Conservation (phyloP, 2,888 invertebrate genomes). For the Plebejus anna region DNA sequence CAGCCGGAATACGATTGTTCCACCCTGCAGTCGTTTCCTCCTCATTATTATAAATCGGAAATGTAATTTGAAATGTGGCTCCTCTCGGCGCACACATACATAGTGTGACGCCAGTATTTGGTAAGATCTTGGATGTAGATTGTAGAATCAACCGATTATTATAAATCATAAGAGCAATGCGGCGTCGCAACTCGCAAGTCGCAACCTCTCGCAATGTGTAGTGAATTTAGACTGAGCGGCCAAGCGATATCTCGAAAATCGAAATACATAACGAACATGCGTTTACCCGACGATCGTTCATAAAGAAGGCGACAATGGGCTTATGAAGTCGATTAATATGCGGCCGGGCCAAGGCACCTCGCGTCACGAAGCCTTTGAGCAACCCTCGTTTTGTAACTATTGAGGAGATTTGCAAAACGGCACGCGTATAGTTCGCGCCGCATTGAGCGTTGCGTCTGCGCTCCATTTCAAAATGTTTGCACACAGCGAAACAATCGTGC, state of each 20-base stretch:
- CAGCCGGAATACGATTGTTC: slow-evolving; percentile 73
- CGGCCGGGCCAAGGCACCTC: slow-evolving; percentile 45
- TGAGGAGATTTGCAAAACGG: slow-evolving; percentile 58
- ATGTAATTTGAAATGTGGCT: slow-evolving; percentile 51
- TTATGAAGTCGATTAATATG: slow-evolving; percentile 56
- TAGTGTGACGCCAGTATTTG: not conserved
- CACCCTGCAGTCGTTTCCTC: slow-evolving; percentile 69
- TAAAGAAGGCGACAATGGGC: slow-evolving; percentile 52
- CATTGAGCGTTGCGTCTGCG: slow-evolving; percentile 59
- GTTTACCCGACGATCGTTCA: slow-evolving; percentile 59
- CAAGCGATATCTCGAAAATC: slow-evolving; percentile 55
- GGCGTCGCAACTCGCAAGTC: slow-evolving; percentile 73
- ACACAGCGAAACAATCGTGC: slow-evolving; percentile 59
- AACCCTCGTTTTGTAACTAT: slow-evolving; percentile 63
- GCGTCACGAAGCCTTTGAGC: slow-evolving; percentile 49
- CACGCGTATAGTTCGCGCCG: slow-evolving; percentile 54
- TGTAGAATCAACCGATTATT: slow-evolving; percentile 34
- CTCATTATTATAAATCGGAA: slow-evolving; percentile 66
- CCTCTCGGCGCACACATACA: not conserved
- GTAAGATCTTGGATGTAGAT: slow-evolving; percentile 28
- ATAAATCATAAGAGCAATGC: slow-evolving; percentile 49
- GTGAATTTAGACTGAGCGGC: slow-evolving; percentile 64
- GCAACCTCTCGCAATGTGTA: slow-evolving; percentile 77
- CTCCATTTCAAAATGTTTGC: slow-evolving; percentile 72
- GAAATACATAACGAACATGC: slow-evolving; percentile 63